Evolutionary conservation across 2,888 invertebrate species (phyloP), one percentile per base, ranked within the genome.

Genomic region (Alsophila aescularia): DNA sequence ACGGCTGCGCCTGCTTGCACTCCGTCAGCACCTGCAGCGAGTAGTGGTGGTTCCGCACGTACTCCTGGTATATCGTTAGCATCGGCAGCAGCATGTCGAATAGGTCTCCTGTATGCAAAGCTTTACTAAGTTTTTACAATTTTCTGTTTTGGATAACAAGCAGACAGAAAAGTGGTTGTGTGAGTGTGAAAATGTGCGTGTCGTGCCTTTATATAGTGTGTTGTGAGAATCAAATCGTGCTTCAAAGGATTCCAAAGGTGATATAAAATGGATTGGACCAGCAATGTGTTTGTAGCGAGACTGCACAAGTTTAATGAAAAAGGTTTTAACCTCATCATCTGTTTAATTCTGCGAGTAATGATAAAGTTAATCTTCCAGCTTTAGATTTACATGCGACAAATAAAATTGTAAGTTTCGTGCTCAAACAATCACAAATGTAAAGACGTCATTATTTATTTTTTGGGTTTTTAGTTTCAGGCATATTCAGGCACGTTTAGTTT

Each of bases 61-160:
- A 98, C 92, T 98, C 98, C 90, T 98, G 98, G 90, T 98, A 98
- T 79, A 98, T 98, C 71, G 96, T 96, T 86, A 98, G 90, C 98
- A 98, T 98, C 45, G 98, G 98, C 64, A 98, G 93, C 72, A 98
- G 92, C 97, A 98, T 98, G 85, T 98, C 97, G 92, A 98, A 98
- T 77, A 98, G 93, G 87, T 98, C 98, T 79, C 97, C 97, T 97
- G 92, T 77, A 73, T 69, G 75, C 64, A 89, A 69, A 62, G 65
- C 59, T 68, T 66, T 66, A 75, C 76, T 79, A 73, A 77, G 71
- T 70, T 64, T 66, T 57, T 54, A 56, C 31, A 48, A 13, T 49
- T 41, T 56, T 56, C 55, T 56, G 55, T 36, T 56, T 56, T 50
- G 36, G 45, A 45, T 50, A 45, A 56, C 45, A 56, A 56, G 55